Evolutionary conservation across 1,140 invertebrate species (phyloP), one percentile per base, ranked within the genome.

Genomic region (Lanistes nyassanus): DNA sequence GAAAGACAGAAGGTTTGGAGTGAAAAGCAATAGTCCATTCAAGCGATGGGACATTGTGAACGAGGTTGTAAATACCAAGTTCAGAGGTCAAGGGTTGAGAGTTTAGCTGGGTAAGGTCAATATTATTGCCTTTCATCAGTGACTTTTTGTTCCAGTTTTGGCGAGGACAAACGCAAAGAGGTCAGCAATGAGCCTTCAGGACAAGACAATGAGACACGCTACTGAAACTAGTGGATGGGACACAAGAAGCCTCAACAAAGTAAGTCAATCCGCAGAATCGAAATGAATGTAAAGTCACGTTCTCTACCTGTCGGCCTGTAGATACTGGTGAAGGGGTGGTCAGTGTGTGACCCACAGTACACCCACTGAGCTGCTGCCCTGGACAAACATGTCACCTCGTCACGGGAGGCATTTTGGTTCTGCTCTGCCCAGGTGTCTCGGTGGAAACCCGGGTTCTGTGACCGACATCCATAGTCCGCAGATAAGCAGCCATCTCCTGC

Each of bases 401-500:
- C 26, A 29, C 6, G 37, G 31, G 62, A 74, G 6, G 67, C 55
- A 37, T 80, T 78, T 2, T 60, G 75, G 26, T 70, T 75, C 1
- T 67, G 60, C 36, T 80, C 79, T 36, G 62, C 73, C 31, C 58
- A 76, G 13, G 26, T 26, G 60, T 76, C 76, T 21, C 73, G 58
- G 19, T 55, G 31, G 37, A 73, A 47, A 21, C 73, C 72, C 1
- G 19, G n/a, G 16, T 65, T 37, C 16, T 79, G 53, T 31, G 74
- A 75, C 13, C 76, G 76, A 55, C 81, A 82, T 47, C 81, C 81
- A 74, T 78, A 80, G 1, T 76, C 58, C 0, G 79, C 81, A 42
- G 76, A 78, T 55, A 56, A 82, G 51, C 81, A 82, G 3, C 79
- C 79, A 21, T 74, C 65, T 36, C 81, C 81, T 19, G 77, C 81